Evolutionary conservation across 1,140 invertebrate genomes (phyloP), one percentile per base, ranked within the genome.

Genomic region (Caerostris extrusa): DNA sequence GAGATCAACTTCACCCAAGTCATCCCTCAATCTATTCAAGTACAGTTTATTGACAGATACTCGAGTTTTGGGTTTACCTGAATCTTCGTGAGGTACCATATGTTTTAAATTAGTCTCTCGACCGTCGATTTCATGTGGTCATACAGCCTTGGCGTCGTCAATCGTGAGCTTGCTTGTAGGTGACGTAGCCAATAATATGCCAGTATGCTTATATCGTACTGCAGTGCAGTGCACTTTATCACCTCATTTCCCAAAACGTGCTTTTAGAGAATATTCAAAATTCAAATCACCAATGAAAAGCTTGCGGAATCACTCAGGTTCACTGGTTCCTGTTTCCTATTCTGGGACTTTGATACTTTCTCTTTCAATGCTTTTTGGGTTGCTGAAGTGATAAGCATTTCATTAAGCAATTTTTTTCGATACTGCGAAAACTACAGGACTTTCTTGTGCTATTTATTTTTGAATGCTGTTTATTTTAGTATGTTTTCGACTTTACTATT

Each of bases 211-310:
- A 96, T 99, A 99, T 95, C 98, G 98, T 99, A 99, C 99, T 0
- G 99, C 99, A 34, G 99, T 98, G 57, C 99, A 98, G 96, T 99
- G 99, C 0, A 99, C 98, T 94, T 99, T 98, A 95, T 99, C 98
- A 57, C 99, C 99, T 98, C 98, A 99, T 97, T 99, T 97, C 95
- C 98, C 98, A 96, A 99, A 99, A 96, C 99, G 98, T 93, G 71
- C 71, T 95, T 98, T 99, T 3, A 99, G 96, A 17, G 98, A 98
- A 67, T 99, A 99, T 95, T 98, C 97, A 95, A 99, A 99, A 95
- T 99, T 98, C n/a, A 99, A 96, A 7, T 99, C 99, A 67, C 99
- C 99, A 95, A 99, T 99, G 95, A 99, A 99, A 12, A 99, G 96
- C 96, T 99, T 99, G 34, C 99, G 96, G 95, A 98, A 97, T 95